phyloP scores from a whole-genome alignment of 2,113 vertebrate genomes.

The Proteles cristata region DNA sequence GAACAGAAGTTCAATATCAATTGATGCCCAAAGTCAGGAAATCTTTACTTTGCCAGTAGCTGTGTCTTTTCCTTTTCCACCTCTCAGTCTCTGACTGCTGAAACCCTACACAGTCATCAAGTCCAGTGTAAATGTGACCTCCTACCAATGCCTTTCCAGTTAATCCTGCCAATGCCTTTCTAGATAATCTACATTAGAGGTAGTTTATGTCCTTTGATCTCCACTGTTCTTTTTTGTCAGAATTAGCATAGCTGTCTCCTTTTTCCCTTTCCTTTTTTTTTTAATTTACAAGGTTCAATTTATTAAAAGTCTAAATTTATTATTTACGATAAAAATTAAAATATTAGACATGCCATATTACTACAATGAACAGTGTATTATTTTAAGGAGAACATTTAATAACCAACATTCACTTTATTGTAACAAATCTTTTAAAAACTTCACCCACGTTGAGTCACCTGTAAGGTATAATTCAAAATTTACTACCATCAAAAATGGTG shows the following conservation, averaged over 20 bases:
- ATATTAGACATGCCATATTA: too few species aligned
- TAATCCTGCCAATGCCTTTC: neutral
- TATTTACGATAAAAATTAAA: too few species aligned
- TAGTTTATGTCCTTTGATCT: neutral
- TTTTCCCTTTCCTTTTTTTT: too few species aligned
- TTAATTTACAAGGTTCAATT: too few species aligned
- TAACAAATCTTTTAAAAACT: too few species aligned
- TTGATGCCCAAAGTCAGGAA: neutral
- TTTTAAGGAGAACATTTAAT: too few species aligned
- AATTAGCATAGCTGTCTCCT: neutral
- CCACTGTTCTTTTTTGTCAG: neutral
- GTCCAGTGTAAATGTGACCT: neutral
- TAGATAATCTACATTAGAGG: neutral
- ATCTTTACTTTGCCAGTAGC: constrained; percentile 6
- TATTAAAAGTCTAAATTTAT: too few species aligned
- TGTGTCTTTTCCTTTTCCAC: neutral
- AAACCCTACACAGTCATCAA: neutral
- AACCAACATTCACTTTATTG: too few species aligned
- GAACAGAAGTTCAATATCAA: neutral
- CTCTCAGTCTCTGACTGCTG: neutral
- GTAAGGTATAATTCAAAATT: too few species aligned
- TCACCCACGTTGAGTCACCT: too few species aligned
- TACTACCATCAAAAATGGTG: too few species aligned
- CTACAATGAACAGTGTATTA: too few species aligned
- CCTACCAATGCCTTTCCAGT: fast-evolving